These are phyloP conservation scores for Capitulum mitella DNA, from an alignment of 2,888 invertebrate genomes.

Conservation along the genomic window DNA sequence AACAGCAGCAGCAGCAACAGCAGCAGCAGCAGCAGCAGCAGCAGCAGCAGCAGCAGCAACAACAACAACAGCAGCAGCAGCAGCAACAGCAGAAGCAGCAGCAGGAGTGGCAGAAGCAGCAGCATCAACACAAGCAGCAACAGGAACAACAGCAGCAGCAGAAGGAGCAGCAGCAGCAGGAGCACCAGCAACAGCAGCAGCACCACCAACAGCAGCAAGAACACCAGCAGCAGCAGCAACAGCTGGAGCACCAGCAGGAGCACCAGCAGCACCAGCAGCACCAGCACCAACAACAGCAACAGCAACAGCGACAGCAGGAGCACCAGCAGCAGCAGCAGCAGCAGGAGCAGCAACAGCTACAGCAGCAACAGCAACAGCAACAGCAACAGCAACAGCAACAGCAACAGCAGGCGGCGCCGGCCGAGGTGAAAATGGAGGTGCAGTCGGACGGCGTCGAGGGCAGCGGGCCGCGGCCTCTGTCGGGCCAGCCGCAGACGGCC, in stretches of 20 bases:
- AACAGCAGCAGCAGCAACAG: constrained; percentile 28
- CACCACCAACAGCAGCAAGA: neutral
- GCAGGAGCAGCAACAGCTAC: no score
- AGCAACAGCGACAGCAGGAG: neutral
- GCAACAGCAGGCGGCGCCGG: no score
- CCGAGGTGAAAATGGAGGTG: no score
- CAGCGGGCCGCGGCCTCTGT: no score
- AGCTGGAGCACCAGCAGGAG: constrained; percentile 28
- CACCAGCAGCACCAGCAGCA: constrained; percentile 15
- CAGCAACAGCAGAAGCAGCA: no score
- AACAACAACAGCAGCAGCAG: neutral
- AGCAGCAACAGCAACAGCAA: no score
- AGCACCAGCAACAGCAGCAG: neutral
- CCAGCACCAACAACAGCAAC: neutral
- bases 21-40: constrained; percentile 27
- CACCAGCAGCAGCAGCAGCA: no score
- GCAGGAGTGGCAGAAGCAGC: neutral
- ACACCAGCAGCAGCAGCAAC: constrained; percentile 28
- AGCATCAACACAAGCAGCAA: neutral
- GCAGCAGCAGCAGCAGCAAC: constrained; percentile 6
- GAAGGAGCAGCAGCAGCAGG: neutral
- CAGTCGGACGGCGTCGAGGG: no score
- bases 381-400: neutral
- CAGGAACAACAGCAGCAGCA: neutral
- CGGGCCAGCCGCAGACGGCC: neutral